A percentile compares a stretch with the other conserved stretches of the same genome.
These are phyloP conservation scores for Melipona bicolor DNA, from an alignment of 2,888 invertebrate genomes.

Conservation along the genomic window DNA sequence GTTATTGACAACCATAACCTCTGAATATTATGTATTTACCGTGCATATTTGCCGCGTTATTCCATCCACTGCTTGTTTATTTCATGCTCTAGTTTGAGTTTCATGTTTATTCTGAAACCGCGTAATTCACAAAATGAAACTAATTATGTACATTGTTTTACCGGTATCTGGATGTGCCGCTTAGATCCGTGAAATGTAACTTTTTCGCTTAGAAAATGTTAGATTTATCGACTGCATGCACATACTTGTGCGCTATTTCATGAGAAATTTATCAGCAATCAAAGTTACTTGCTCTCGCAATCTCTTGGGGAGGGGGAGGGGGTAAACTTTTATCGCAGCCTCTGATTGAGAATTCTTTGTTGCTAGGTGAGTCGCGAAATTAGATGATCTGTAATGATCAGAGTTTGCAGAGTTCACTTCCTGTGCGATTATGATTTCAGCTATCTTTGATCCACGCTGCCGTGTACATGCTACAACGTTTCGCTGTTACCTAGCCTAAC, in stretches of 20 bases:
- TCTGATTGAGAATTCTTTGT: conserved; percentile 5
- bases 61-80: neutral
- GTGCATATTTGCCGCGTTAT: neutral
- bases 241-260: neutral
- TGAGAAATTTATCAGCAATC: conserved; percentile 4
- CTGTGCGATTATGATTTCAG: conserved; percentile 39
- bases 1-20: neutral
- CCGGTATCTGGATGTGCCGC: neutral
- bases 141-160: neutral
- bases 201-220: neutral
- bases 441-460: conserved; percentile 22
- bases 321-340: conserved; percentile 1
- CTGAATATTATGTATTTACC: neutral
- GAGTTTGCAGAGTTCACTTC: conserved; percentile 40
- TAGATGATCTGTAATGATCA: conserved; percentile 26
- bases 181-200: neutral
- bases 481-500: neutral
- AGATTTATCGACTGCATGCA: neutral
- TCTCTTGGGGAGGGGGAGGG: neutral
- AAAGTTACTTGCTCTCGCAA: neutral
- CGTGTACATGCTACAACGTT: neutral
- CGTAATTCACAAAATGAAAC: neutral
- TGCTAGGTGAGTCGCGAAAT: neutral
- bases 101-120: neutral
- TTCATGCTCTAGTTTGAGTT: neutral